Base-by-base conservation (phyloP, 2,888 invertebrate species). In the Caenorhabditis becei region DNA sequence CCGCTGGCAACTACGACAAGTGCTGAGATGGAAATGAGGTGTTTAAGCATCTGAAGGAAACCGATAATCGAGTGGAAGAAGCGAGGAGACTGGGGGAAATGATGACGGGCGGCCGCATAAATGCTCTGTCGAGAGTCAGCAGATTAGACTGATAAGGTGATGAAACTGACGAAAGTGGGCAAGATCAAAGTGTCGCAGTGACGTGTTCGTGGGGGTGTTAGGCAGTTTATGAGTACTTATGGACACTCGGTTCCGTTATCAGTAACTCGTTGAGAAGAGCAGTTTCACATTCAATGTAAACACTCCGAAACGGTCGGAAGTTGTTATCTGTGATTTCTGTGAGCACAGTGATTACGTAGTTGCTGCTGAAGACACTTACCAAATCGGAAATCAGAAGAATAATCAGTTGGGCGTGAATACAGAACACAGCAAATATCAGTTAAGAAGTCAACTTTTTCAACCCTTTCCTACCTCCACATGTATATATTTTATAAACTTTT, bases 1-100 rank as follows among this genome's bases (percentile, higher is more conserved):
- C 58, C 2, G 58, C 44, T 59, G 51, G 59, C 74, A 10, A 23
- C 35, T 24, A 49, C 74, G 37, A 74, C 35, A 41, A 61, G 28
- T 2, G 35, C 2, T 4, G 70, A 20, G 18, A 61, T 51, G 41
- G 37, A n/a, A 47, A 54, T 8, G 28, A 71, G 32, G 18, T 28
- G 28, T 28, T 1, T 18, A 7, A 56, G 35, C 56, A 56, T 56
- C 56, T n/a, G 7, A 20, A 56, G 5, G 32, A 18, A 14, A 56
- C 26, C 35, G 56, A 56, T 26, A 11, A 35, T 32, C 11, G n/a
- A 18, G 0, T 1, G 32, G 18, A 10, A 14, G 41, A 41, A 37
- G 41, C 11, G 58, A 18, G 20, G 1, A 2, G 58, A 35, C 32
- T 28, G 32, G 23, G 18, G 3, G 44, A 26, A 47, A 28, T 47